Conservation (phyloP, 2,113 vertebrate species). For the Sarotherodon lohbergeri region DNA sequence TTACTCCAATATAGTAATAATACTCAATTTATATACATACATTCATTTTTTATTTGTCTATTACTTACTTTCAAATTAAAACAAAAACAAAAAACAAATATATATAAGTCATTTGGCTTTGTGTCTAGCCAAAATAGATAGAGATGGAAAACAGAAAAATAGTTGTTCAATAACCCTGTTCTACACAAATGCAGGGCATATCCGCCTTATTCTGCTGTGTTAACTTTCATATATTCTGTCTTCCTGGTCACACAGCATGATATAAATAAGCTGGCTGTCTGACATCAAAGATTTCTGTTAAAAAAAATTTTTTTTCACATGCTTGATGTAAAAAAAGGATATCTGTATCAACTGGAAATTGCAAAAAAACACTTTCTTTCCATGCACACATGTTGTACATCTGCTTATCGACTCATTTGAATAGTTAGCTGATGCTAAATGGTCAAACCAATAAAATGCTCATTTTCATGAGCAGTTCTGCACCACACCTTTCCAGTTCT, state of each 20-base stretch:
- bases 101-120: not conserved
- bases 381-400: not conserved
- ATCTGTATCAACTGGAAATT: not conserved
- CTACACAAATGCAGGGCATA: not conserved
- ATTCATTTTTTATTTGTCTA: not conserved
- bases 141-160: not conserved
- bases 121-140: not conserved
- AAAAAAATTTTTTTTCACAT: fast-evolving
- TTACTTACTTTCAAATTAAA: not conserved
- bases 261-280: slow-evolving; percentile 1
- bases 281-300: not conserved
- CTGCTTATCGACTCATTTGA: not conserved
- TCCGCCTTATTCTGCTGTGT: not conserved
- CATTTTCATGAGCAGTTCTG: not conserved
- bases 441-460: not conserved
- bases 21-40: not conserved
- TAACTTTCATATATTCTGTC: slow-evolving; percentile 11
- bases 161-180: not conserved
- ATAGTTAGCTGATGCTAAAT: not conserved
- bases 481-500: not conserved
- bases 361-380: not conserved
- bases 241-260: not conserved
- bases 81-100: not conserved
- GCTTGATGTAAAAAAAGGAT: not conserved
- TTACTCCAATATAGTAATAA: not conserved